These are phyloP conservation scores for Sphaeramia orbicularis DNA, from an alignment of 2,797 vertebrate genomes.

Conservation along the genomic window DNA sequence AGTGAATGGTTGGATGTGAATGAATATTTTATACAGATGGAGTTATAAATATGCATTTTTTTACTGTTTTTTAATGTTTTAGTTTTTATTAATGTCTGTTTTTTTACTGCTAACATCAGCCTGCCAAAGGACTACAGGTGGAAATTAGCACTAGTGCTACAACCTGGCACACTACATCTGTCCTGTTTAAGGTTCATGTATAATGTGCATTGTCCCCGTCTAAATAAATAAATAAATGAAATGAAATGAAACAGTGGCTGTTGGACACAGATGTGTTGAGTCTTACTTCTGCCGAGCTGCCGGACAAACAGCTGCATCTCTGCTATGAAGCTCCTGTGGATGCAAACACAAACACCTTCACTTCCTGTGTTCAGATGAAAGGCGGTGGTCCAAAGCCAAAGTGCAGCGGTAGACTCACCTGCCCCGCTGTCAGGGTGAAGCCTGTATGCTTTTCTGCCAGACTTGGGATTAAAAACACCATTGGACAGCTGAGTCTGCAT, in stretches of 20 bases:
- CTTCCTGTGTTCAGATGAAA: conserved; percentile 24
- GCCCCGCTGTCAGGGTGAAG: conserved; percentile 80
- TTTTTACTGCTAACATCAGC: too few species aligned
- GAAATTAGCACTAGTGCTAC: too few species aligned
- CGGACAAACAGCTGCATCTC: conserved; percentile 97
- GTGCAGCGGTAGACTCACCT: conserved; percentile 62
- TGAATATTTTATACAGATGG: too few species aligned
- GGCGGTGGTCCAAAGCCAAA: neutral
- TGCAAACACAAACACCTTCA: conserved; percentile 53
- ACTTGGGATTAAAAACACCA: conserved; percentile 84
- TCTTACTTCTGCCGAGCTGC: conserved; percentile 95
- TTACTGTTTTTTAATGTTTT: too few species aligned
- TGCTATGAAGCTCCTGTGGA: conserved; percentile 96
- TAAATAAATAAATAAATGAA: too few species aligned
- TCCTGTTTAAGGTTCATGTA: conserved; percentile 91
- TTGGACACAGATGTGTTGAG: neutral
- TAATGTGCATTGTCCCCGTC: conserved; percentile 33
- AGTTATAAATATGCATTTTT: too few species aligned
- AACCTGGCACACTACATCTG: too few species aligned
- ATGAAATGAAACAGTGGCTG: too few species aligned
- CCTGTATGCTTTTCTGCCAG: conserved; percentile 97
- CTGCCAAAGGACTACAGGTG: too few species aligned
- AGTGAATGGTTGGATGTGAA: too few species aligned
- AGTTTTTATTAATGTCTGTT: too few species aligned
- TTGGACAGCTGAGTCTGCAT: conserved; percentile 36